Conservation (phyloP, 1,140 invertebrate genomes). For the Triops longicaudatus region DNA sequence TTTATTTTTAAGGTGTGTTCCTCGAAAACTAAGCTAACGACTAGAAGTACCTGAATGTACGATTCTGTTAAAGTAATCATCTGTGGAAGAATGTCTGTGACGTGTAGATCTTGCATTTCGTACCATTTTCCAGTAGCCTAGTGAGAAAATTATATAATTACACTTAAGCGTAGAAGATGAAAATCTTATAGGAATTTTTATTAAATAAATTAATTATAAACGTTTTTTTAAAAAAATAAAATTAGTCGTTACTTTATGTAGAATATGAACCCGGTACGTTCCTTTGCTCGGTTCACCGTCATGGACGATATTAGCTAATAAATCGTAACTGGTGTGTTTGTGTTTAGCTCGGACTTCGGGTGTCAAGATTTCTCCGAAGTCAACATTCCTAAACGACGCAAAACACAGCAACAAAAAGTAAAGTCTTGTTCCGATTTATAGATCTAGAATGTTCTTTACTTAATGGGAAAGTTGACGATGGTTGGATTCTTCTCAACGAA, state of each 20-base stretch:
- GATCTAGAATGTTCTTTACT: conserved; percentile 55
- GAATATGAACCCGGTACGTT: conserved; percentile 89
- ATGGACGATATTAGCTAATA: conserved; percentile 96
- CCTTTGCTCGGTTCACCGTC: conserved; percentile 91
- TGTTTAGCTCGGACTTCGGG: conserved; percentile 70
- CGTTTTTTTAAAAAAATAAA: conserved; percentile 17
- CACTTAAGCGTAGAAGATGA: too few relatives aligned
- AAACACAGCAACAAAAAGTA: conserved; percentile 24
- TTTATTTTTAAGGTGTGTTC: not conserved
- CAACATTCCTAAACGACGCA: conserved; percentile 74
- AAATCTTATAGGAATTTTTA: too few relatives aligned
- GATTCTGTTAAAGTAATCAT: conserved; percentile 99
- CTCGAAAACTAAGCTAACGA: not conserved
- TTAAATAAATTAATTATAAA: too few relatives aligned
- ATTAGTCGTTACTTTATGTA: conserved; percentile 69
- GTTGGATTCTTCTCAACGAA: conserved; percentile 99
- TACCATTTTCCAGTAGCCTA: conserved; percentile 69
- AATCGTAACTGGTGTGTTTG: conserved; percentile 80
- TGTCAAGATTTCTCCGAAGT: conserved; percentile 91
- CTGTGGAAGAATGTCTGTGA: conserved; percentile 94
- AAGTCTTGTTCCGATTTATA: conserved; percentile 38
- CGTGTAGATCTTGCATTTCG: conserved; percentile 98
- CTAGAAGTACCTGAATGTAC: conserved; percentile 72
- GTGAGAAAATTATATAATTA: too few relatives aligned
- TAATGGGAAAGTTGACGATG: conserved; percentile 98